These are phyloP conservation scores for Tachystola acroxantha DNA, from an alignment of 2,888 invertebrate species.

Conservation along the genomic window DNA sequence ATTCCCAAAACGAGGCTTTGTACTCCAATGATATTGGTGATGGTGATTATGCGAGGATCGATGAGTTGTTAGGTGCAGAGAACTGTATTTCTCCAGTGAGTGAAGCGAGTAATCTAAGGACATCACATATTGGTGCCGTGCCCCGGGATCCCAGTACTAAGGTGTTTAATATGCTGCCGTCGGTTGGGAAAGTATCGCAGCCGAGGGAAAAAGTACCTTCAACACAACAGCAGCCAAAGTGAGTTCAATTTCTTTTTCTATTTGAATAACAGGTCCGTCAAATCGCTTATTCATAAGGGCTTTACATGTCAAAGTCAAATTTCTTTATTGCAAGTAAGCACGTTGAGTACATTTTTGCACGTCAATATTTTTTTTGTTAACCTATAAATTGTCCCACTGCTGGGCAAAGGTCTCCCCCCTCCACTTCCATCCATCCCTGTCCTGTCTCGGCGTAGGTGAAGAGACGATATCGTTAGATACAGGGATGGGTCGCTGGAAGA, in stretches of 20 bases:
- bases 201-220: conserved; percentile 62
- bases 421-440: too few species aligned
- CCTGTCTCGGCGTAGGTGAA: too few species aligned
- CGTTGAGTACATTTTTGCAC: too few species aligned
- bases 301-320: too few species aligned
- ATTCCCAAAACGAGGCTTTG: conserved; percentile 64
- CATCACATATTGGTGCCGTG: conserved; percentile 58
- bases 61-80: conserved; percentile 61
- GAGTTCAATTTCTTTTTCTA: conserved; percentile 28
- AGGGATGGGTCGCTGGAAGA: too few species aligned
- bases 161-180: conserved; percentile 61
- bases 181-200: conserved; percentile 61
- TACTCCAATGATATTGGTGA: conserved; percentile 64
- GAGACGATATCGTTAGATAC: too few species aligned
- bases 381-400: too few species aligned
- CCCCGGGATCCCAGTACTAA: conserved; percentile 39
- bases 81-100: conserved; percentile 66
- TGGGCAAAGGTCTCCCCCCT: too few species aligned
- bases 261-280: background rate
- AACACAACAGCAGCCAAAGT: conserved; percentile 47
- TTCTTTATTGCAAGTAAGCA: too few species aligned
- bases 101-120: conserved; percentile 56
- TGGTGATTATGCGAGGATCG: conserved; percentile 68
- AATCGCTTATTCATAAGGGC: too few species aligned
- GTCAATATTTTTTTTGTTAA: too few species aligned